Conservation (phyloP, 2,888 invertebrate species). For the Neocrepidodera transversa region DNA sequence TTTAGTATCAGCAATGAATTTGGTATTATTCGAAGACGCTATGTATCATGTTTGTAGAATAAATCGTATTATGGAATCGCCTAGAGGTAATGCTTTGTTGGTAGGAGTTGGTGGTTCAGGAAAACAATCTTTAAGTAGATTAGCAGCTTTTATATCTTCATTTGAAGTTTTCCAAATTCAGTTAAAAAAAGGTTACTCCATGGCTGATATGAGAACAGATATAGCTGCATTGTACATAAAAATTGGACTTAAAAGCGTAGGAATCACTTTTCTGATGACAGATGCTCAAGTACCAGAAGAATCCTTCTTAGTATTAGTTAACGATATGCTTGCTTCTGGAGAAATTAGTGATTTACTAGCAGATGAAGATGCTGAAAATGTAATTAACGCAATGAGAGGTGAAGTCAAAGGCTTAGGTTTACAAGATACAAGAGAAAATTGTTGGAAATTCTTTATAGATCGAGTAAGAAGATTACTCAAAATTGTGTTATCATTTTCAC, state of each 20-base stretch:
- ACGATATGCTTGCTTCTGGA: conserved; percentile 92
- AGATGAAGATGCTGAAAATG: conserved; percentile 90
- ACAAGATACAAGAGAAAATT: conserved; percentile 87
- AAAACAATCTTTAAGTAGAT: conserved; percentile 87
- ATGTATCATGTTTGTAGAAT: conserved; percentile 93
- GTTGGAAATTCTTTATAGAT: conserved; percentile 95
- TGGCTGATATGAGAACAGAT: conserved; percentile 79
- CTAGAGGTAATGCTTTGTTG: conserved; percentile 89
- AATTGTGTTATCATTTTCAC: conserved; percentile 90
- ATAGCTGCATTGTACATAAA: conserved; percentile 82
- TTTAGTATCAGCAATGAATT: conserved; percentile 87
- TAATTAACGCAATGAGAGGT: conserved; percentile 76
- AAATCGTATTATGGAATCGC: conserved; percentile 89
- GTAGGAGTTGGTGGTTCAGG: conserved; percentile 96
- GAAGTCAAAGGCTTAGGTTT: conserved; percentile 85
- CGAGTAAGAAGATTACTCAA: conserved; percentile 80
- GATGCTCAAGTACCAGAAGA: conserved; percentile 94
- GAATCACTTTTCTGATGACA: conserved; percentile 87
- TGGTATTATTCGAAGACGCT: conserved; percentile 94
- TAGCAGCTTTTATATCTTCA: conserved; percentile 89
- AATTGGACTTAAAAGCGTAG: conserved; percentile 82
- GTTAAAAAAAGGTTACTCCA: conserved; percentile 85
- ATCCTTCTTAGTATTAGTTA: conserved; percentile 87
- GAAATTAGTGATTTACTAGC: conserved; percentile 90
- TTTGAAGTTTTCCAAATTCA: conserved; percentile 94